Evolutionary conservation across 1,140 invertebrate genomes (phyloP).

Genomic region (Camponotus floridanus): DNA sequence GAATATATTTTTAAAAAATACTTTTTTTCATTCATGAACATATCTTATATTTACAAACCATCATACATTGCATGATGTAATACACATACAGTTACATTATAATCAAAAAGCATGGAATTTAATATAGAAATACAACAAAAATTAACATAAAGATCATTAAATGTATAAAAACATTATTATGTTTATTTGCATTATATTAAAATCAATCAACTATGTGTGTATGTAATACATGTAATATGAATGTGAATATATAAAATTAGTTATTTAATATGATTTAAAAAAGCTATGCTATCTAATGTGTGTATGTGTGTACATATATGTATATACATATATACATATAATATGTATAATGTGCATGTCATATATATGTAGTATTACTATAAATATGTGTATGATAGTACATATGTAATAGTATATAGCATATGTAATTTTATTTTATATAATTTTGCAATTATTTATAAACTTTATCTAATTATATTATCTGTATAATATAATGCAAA

Average conservation of each 20-base stretch:
- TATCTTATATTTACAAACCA: constrained; percentile 6
- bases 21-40: neutral
- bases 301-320: no score
- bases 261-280: neutral
- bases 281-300: neutral
- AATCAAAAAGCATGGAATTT: neutral
- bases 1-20: neutral
- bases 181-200: constrained; percentile 19
- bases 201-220: neutral
- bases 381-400: no score
- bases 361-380: no score
- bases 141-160: neutral
- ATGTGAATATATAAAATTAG: neutral
- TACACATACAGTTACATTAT: neutral
- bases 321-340: no score
- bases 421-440: no score
- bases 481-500: no score
- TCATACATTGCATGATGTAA: neutral
- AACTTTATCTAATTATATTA: no score
- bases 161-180: constrained; percentile 13
- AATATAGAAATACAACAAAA: neutral
- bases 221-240: no score
- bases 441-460: no score
- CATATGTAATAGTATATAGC: no score
- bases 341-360: no score